phyloP scores from a whole-genome alignment of 2,888 invertebrate genomes.

The Morpho deidamia region DNA sequence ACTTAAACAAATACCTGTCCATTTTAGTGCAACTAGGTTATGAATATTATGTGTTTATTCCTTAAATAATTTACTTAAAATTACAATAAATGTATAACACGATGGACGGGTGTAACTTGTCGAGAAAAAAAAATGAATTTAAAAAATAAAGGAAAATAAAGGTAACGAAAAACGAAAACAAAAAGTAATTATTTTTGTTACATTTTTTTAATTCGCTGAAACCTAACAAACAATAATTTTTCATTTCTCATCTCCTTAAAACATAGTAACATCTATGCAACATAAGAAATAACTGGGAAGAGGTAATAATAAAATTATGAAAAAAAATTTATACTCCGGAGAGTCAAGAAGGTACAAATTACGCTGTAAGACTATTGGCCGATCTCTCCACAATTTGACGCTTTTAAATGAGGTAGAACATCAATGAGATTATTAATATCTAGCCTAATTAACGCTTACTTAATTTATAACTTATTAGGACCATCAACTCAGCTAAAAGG shows the following conservation, averaged over 20 bases:
- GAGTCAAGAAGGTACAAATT: constrained; percentile 76
- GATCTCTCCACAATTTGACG: constrained; percentile 49
- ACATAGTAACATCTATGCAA: constrained; percentile 80
- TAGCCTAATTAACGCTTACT: constrained; percentile 73
- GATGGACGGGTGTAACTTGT: constrained; percentile 79
- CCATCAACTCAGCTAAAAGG: constrained; percentile 50
- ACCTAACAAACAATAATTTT: constrained; percentile 79
- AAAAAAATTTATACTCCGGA: constrained; percentile 73
- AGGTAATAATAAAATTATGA: constrained; percentile 63
- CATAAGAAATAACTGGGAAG: constrained; percentile 76
- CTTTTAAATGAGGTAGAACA: constrained; percentile 62
- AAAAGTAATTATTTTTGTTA: constrained; percentile 70
- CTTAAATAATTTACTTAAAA: constrained; percentile 71
- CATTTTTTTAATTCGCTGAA: constrained; percentile 77
- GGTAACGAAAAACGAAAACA: constrained; percentile 57
- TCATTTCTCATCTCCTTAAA: constrained; percentile 72
- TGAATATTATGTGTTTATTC: constrained; percentile 57
- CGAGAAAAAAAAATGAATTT: constrained; percentile 46
- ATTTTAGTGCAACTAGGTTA: constrained; percentile 64
- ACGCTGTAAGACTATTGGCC: constrained; percentile 55
- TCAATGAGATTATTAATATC: constrained; percentile 69
- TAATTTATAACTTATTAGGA: constrained; percentile 46
- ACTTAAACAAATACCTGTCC: constrained; percentile 58
- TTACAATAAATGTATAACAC: constrained; percentile 71
- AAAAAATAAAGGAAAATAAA: constrained; percentile 37